A percentile compares a stretch with the other conserved stretches of the same genome.
These are phyloP conservation scores for Aleiodes sp. DNA, from an alignment of 1,140 invertebrate genomes.

Conservation along the genomic window DNA sequence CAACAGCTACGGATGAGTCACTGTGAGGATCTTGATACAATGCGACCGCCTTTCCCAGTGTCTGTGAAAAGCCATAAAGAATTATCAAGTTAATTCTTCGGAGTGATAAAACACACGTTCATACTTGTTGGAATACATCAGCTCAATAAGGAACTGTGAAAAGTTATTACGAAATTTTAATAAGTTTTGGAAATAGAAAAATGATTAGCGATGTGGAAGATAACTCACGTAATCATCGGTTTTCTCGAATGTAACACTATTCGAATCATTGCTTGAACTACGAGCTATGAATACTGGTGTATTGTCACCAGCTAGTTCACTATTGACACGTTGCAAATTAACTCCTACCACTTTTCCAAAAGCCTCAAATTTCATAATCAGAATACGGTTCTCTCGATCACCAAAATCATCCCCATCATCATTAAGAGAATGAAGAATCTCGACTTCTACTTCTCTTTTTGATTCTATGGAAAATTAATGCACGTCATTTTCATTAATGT, in stretches of 20 bases:
- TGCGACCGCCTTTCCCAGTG: not conserved
- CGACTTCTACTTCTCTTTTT: not conserved
- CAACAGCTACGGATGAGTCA: not conserved
- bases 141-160: no score
- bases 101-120: not conserved
- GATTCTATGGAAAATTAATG: not conserved
- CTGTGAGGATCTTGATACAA: not conserved
- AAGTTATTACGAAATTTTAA: no score
- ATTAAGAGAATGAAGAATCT: not conserved
- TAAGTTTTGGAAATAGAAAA: no score
- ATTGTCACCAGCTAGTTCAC: not conserved
- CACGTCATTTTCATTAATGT: not conserved
- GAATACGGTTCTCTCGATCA: no score
- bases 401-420: not conserved
- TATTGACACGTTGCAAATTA: not conserved
- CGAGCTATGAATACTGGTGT: not conserved
- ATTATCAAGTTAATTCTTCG: not conserved
- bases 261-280: not conserved
- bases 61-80: not conserved
- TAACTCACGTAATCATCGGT: not conserved
- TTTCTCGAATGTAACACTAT: not conserved
- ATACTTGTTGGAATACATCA: not conserved
- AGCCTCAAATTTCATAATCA: not conserved
- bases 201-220: no score
- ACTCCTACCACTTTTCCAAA: not conserved